A percentile compares a stretch with the other conserved stretches of the same genome.
Evolutionary conservation across 2,113 vertebrate species (phyloP).

Genomic region (Stomatorhinus ivindoensis): DNA sequence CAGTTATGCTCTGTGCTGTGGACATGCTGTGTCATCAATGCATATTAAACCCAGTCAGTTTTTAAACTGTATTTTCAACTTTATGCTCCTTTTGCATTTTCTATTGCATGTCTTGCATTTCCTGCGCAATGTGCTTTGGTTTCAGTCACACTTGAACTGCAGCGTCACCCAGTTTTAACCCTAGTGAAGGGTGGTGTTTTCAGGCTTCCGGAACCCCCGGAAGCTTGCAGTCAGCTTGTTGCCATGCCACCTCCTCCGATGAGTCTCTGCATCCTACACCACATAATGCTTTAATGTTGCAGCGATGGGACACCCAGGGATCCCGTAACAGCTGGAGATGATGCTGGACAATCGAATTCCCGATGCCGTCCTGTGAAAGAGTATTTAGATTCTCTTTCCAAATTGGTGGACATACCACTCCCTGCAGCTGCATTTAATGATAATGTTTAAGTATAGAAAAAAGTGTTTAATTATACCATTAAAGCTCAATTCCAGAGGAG

Average conservation of each 20-base stretch:
- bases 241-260: background rate
- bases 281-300: constrained; percentile 77
- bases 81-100: background rate
- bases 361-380: background rate
- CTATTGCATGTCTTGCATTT: background rate
- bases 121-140: background rate
- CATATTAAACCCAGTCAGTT: background rate
- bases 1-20: background rate
- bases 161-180: background rate
- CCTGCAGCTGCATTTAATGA: constrained; percentile 42
- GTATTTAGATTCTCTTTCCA: constrained; percentile 3
- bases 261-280: constrained; percentile 70
- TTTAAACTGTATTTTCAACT: background rate
- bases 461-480: constrained; percentile 45
- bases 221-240: background rate
- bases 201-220: constrained; percentile 31
- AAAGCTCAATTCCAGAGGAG: constrained; percentile 36
- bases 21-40: background rate
- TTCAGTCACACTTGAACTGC: background rate
- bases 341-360: constrained; percentile 1
- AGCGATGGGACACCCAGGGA: constrained; percentile 50
- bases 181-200: constrained; percentile 51
- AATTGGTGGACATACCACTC: constrained; percentile 18
- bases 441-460: constrained; percentile 37
- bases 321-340: background rate